phyloP scores from a whole-genome alignment of 2,888 invertebrate species.

The Pteria penguin region DNA sequence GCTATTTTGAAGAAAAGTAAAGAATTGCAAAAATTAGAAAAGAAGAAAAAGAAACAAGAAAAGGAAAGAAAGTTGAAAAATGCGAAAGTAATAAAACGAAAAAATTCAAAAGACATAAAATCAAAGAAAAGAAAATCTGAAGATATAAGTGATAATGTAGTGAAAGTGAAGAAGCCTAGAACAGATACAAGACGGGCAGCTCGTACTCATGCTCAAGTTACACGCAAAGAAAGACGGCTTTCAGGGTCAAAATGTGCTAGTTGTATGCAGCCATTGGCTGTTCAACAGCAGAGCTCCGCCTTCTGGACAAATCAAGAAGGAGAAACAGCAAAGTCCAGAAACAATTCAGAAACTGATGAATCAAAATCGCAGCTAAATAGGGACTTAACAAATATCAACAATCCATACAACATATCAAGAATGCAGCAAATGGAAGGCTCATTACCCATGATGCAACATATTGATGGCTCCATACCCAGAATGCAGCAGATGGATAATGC shows the following conservation, averaged over 20 bases:
- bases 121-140: conserved; percentile 29
- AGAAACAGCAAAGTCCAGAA: conserved; percentile 29
- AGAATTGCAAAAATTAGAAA: conserved; percentile 18
- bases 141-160: conserved; percentile 2
- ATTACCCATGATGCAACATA: conserved; percentile 52
- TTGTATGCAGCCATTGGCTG: conserved; percentile 50
- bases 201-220: conserved; percentile 52
- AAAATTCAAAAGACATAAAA: conserved; percentile 1
- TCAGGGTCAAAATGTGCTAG: conserved; percentile 47
- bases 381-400: neutral
- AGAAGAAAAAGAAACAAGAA: conserved; percentile 33
- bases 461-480: neutral
- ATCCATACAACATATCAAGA: conserved; percentile 4
- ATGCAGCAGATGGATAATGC: conserved; percentile 32
- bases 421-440: conserved; percentile 35
- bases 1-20: conserved; percentile 1
- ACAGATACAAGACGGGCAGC: conserved; percentile 52
- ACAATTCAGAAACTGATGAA: conserved; percentile 19
- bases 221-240: conserved; percentile 43
- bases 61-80: conserved; percentile 2
- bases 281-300: conserved; percentile 45
- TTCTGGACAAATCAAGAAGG: conserved; percentile 54
- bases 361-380: conserved; percentile 3
- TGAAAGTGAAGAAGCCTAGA: conserved; percentile 35
- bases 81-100: neutral